Evolutionary conservation across 35 echinoderm and acorn worm species (phyloP), one percentile per base, ranked within the genome.

Genomic region (Hemicentrotus pulcherrimus): DNA sequence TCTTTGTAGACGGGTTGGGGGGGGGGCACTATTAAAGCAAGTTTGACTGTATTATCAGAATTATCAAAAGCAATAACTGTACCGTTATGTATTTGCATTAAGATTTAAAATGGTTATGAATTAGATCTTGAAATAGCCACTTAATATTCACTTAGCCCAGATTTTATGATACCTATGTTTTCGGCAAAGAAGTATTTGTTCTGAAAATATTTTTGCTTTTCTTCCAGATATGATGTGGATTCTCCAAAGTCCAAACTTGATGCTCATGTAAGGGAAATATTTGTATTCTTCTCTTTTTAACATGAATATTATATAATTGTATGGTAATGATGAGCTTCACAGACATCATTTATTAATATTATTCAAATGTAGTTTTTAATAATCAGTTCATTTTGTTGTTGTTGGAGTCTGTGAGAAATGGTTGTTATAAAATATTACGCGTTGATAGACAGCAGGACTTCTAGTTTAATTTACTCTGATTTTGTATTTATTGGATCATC

Each of bases 201-300:
- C 19, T 28, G 4, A 28, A 22, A 22, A 78, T 78, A 6, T 78
- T 78, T 71, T 78, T 78, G 2, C 19, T 78, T 78, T n/a, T 78
- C 22, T 78, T 32, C 52, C 94, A 99, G 98, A 50, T 97, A 96
- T 95, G 98, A 99, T 89, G 95, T 99, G 4, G 98, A 99, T 91
- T 99, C 98, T 31, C 95, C 96, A 86, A 96, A 88, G 32, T 89
- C 90, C 14, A 95, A 96, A n/a, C 95, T 99, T 45, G 52, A 92
- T 92, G n/a, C 94, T 45, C 98, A 99, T 92, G 98, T 99, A 96
- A 99, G 98, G 95, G n/a, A 28, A 28, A 90, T 78, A 70, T 28
- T 5, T 28, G 4, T n/a, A 50, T 78, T 28, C 22, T 78, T 78
- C 4, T 6, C 65, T 28, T 22, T 28, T 55, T 55, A 14, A 10